Evolutionary conservation across 2,797 vertebrate species (phyloP).

Genomic region (Novumbra hubbsi): DNA sequence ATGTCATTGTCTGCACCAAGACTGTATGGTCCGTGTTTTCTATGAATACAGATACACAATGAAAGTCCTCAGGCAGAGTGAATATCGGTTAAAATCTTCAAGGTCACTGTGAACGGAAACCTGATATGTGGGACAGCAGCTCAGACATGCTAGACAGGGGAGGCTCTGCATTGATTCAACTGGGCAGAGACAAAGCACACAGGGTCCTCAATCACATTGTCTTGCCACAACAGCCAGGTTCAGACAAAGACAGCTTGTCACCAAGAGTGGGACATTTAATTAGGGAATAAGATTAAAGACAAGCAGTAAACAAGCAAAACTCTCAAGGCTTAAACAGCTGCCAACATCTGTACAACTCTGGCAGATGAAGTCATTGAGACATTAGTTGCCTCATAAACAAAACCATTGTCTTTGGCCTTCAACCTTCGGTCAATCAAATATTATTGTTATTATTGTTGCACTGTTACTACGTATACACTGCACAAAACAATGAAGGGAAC

Average conservation of each 20-base stretch:
- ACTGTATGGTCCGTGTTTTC: no score
- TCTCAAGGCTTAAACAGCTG: conserved; percentile 21
- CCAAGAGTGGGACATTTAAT: conserved; percentile 23
- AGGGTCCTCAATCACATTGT: conserved; percentile 11
- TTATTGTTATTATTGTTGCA: not conserved
- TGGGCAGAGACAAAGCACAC: conserved; percentile 13
- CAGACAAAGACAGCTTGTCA: conserved; percentile 11
- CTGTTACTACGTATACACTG: no score
- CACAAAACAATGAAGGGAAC: no score
- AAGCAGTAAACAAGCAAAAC: conserved; percentile 1
- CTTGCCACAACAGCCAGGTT: conserved; percentile 14
- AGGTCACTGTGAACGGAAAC: no score
- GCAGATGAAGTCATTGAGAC: conserved; percentile 21
- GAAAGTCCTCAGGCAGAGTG: no score
- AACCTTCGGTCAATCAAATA: not conserved
- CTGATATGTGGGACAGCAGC: conserved; percentile 9
- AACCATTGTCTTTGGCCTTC: not conserved
- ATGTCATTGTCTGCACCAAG: no score
- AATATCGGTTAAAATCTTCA: no score
- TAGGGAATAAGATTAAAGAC: conserved; percentile 22
- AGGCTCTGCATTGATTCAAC: conserved; percentile 39
- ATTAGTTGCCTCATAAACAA: conserved; percentile 3
- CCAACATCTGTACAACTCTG: conserved; percentile 22
- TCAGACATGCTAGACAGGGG: conserved; percentile 21
- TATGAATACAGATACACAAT: no score